These are phyloP conservation scores for Blastomussa wellsi DNA, from an alignment of 92 coral and sea anemone species.

Conservation along the genomic window DNA sequence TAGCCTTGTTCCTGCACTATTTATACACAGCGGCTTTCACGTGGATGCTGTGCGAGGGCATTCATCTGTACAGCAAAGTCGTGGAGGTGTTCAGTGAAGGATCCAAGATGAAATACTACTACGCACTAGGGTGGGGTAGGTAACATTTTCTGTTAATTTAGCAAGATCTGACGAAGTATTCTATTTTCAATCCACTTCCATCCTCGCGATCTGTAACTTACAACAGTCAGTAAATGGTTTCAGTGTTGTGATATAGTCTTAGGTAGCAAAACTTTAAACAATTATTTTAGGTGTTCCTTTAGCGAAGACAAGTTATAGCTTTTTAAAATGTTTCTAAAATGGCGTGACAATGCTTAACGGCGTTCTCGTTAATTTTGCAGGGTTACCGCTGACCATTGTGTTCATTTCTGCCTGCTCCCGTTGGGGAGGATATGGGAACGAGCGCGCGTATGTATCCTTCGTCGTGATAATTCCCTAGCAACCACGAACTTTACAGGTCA, in stretches of 20 bases:
- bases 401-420: slow-evolving; percentile 83
- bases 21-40: slow-evolving; percentile 92
- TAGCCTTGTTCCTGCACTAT: slow-evolving; percentile 87
- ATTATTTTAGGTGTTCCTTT: too few relatives aligned
- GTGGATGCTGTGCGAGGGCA: slow-evolving; percentile 94
- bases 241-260: too few relatives aligned
- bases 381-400: slow-evolving; percentile 82
- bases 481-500: background rate
- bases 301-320: too few relatives aligned
- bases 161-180: background rate
- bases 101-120: slow-evolving; percentile 93
- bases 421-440: slow-evolving; percentile 79
- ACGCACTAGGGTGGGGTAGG: slow-evolving; percentile 96
- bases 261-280: too few relatives aligned
- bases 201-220: too few relatives aligned
- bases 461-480: too few relatives aligned
- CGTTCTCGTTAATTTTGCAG: slow-evolving; percentile 45
- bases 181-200: too few relatives aligned
- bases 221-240: too few relatives aligned
- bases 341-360: too few relatives aligned
- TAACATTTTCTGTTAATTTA: background rate
- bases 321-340: too few relatives aligned
- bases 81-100: slow-evolving; percentile 92
- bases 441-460: slow-evolving; percentile 79
- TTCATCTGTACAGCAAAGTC: slow-evolving; percentile 93